Percentiles rank a stretch among this genome's conserved stretches.
These are phyloP conservation scores for Cordylochernes scorpioides DNA, from an alignment of 2,888 invertebrate genomes.

Conservation along the genomic window DNA sequence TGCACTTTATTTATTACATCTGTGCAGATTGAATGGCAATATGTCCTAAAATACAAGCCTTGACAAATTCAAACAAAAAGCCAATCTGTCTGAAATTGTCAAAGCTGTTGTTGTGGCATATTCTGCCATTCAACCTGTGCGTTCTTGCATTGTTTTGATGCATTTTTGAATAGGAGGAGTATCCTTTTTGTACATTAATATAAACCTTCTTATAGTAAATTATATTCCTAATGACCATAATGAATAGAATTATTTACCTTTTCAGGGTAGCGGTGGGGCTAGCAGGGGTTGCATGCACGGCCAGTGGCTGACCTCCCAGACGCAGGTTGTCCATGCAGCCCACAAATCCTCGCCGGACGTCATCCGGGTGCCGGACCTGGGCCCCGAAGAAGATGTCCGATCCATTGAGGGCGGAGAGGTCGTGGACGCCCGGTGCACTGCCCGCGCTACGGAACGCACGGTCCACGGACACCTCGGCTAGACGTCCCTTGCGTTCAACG, in stretches of 20 bases:
- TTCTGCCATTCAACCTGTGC: background rate
- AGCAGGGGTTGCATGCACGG: constrained; percentile 32
- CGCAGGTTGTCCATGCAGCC: constrained; percentile 72
- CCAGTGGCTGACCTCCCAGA: constrained; percentile 44
- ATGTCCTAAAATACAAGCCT: too few relatives aligned
- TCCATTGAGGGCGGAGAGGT: constrained; percentile 51
- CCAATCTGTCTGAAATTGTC: too few relatives aligned
- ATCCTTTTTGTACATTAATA: too few relatives aligned
- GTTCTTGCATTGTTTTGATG: too few relatives aligned
- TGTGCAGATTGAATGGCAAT: too few relatives aligned
- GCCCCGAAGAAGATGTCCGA: constrained; percentile 24
- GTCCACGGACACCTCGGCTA: constrained; percentile 49
- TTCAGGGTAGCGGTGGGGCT: constrained; percentile 8
- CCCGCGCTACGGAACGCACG: constrained; percentile 37
- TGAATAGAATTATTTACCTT: constrained; percentile 4
- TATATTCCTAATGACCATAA: background rate
- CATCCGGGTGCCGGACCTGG: constrained; percentile 31
- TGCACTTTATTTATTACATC: too few relatives aligned
- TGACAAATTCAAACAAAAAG: too few relatives aligned
- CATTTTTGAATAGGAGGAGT: background rate
- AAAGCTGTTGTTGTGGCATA: too few relatives aligned
- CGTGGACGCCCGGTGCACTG: constrained; percentile 43
- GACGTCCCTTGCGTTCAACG: constrained; percentile 51
- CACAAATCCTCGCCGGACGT: constrained; percentile 56
- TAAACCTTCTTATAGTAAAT: too few relatives aligned